Evolutionary conservation across 1,140 invertebrate genomes (phyloP).

Genomic region (Acromyrmex heyeri): DNA sequence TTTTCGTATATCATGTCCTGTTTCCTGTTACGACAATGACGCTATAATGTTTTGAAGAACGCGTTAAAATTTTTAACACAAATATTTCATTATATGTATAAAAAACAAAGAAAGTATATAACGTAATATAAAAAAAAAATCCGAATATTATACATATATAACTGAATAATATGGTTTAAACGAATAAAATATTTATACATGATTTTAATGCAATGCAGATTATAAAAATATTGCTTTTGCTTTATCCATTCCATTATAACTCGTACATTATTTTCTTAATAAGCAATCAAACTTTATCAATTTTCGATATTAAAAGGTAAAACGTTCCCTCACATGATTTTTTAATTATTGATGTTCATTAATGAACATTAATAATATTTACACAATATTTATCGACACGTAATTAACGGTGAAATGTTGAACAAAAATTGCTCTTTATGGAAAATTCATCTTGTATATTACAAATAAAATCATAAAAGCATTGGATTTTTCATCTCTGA

Average conservation of each 20-base stretch:
- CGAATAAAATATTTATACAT: background rate
- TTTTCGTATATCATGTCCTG: too few species aligned
- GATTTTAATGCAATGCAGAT: background rate
- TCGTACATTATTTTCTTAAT: background rate
- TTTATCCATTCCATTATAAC: background rate
- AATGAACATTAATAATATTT: background rate
- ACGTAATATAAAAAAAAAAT: background rate
- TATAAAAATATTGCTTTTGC: background rate
- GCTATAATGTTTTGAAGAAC: background rate
- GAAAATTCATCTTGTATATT: background rate
- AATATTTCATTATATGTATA: background rate
- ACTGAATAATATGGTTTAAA: background rate
- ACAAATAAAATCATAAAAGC: background rate
- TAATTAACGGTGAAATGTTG: conserved; percentile 8
- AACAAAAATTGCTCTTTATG: conserved; percentile 3
- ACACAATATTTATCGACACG: background rate
- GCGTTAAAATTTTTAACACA: background rate
- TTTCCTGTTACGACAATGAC: background rate
- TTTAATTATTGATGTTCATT: background rate
- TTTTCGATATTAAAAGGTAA: conserved; percentile 24
- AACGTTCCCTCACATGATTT: background rate
- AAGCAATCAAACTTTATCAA: conserved; percentile 15
- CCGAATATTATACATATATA: background rate
- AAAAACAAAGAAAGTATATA: background rate
- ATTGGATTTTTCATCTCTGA: background rate